Evolutionary conservation across 2,797 vertebrate species (phyloP).

Genomic region (Mallotus villosus): DNA sequence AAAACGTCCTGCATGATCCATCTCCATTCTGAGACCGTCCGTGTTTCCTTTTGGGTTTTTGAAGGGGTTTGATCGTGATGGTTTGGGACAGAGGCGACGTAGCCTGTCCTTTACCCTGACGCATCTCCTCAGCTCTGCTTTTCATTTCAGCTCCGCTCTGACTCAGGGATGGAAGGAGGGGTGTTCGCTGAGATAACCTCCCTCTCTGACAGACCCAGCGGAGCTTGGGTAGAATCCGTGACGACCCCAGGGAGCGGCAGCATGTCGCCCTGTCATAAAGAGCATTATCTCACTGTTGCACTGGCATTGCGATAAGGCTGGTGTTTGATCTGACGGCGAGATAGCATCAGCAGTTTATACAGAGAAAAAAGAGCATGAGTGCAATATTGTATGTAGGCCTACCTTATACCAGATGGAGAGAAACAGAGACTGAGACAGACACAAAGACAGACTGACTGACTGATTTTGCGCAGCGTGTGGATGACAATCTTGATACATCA

Average conservation of each 20-base stretch:
- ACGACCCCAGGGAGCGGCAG: neutral
- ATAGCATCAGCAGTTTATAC: conserved; percentile 27
- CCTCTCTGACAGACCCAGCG: conserved; percentile 24
- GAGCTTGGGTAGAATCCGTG: conserved; percentile 26
- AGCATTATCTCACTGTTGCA: conserved; percentile 34
- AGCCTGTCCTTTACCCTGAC: conserved; percentile 34
- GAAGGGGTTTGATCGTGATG: conserved; percentile 26
- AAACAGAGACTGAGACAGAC: neutral
- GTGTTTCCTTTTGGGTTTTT: neutral
- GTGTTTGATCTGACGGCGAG: conserved; percentile 19
- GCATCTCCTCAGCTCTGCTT: conserved; percentile 28
- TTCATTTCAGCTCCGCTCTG: conserved; percentile 19
- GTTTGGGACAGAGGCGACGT: conserved; percentile 21
- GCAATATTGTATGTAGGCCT: conserved; percentile 6
- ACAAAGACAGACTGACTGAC: conserved; percentile 4
- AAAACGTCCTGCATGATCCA: neutral
- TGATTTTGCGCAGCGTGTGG: no score
- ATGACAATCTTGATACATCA: neutral
- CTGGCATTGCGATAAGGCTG: conserved; percentile 30
- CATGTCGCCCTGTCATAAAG: conserved; percentile 28
- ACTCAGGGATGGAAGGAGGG: neutral
- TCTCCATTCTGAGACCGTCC: neutral
- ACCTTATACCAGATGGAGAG: neutral
- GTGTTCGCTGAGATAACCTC: conserved; percentile 27
- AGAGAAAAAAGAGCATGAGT: neutral